Conservation (phyloP, 1,140 invertebrate species). For the Neodiprion lecontei region DNA sequence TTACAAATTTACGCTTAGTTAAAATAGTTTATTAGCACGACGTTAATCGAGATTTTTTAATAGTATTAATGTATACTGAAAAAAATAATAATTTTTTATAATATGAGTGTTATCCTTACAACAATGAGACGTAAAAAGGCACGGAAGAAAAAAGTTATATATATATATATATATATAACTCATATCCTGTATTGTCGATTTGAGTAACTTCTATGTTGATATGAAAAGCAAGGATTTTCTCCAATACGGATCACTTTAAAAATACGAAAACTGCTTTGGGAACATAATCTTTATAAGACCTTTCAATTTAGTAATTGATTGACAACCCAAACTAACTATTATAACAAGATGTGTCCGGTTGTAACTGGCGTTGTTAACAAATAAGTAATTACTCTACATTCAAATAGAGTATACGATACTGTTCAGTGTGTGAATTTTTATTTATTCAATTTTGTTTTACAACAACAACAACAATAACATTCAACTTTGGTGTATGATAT, state of each 20-base stretch:
- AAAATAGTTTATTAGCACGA: constrained; percentile 6
- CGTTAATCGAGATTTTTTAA: neutral
- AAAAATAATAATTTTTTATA: neutral
- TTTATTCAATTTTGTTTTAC: constrained; percentile 2
- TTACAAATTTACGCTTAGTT: neutral
- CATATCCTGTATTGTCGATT: constrained; percentile 5
- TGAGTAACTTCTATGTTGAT: neutral
- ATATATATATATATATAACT: neutral
- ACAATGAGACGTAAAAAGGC: neutral
- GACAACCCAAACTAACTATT: too few relatives aligned
- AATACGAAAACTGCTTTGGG: neutral
- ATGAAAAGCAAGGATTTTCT: neutral
- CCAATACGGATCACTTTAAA: neutral
- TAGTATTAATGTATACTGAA: neutral
- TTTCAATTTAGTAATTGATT: constrained; percentile 1
- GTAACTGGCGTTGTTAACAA: constrained; percentile 3
- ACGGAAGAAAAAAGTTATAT: neutral
- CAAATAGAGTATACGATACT: neutral
- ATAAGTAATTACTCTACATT: constrained; percentile 1
- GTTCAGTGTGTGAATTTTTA: neutral
- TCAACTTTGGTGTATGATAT: neutral
- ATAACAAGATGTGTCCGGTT: neutral
- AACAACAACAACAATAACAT: neutral
- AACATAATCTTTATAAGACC: neutral
- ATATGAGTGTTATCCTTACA: neutral